Conservation (phyloP, 2,113 vertebrate species). For the Australoheros scitulus region DNA sequence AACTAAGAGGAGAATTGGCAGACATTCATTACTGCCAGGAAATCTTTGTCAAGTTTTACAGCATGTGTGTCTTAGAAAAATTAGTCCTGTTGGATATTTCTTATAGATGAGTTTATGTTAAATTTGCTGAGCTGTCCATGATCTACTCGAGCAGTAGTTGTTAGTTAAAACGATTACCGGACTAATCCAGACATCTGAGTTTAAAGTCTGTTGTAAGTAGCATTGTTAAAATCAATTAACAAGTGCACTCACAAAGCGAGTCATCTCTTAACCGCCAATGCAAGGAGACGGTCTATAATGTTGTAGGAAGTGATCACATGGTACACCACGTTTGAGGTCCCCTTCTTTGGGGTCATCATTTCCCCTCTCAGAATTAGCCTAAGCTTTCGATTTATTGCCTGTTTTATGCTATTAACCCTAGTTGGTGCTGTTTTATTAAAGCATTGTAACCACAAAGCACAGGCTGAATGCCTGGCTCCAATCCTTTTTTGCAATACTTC, state of each 20-base stretch:
- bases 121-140: slow-evolving; percentile 12
- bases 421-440: slow-evolving; percentile 3
- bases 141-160: neutral
- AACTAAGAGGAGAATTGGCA: slow-evolving; percentile 17
- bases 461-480: neutral
- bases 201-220: neutral
- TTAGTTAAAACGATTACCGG: neutral
- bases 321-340: neutral
- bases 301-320: neutral
- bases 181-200: neutral
- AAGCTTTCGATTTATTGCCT: neutral
- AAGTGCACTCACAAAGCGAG: neutral
- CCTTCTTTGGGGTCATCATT: neutral
- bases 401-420: neutral
- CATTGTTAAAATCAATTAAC: neutral
- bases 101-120: slow-evolving; percentile 23
- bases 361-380: neutral
- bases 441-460: neutral
- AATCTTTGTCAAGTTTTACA: slow-evolving; percentile 26
- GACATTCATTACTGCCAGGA: slow-evolving; percentile 32
- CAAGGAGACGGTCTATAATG: neutral
- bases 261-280: neutral
- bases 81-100: slow-evolving; percentile 23
- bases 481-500: neutral
- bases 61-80: slow-evolving; percentile 14